Evolutionary conservation across 1,140 invertebrate genomes (phyloP).

Genomic region (Achroia grisella): DNA sequence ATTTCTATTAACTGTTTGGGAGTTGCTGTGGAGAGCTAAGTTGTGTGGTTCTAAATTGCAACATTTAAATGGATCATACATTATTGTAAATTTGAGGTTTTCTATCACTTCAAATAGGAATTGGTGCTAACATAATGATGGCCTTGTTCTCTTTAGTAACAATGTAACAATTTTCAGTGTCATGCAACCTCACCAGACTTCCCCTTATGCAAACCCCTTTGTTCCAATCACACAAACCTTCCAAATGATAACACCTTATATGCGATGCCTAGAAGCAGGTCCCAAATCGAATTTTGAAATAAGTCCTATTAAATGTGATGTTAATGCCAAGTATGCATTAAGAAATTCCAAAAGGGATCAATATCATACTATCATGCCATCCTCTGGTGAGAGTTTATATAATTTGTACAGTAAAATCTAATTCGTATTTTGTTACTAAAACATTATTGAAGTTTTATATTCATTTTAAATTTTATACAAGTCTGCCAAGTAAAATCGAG

Average conservation of each 20-base stretch:
- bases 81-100: too few relatives aligned
- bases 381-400: constrained; percentile 25
- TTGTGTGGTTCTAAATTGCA: too few relatives aligned
- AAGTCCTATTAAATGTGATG: constrained; percentile 13
- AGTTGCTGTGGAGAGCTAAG: too few relatives aligned
- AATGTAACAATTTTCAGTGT: constrained; percentile 29
- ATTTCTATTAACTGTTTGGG: too few relatives aligned
- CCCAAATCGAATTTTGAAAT: constrained; percentile 10
- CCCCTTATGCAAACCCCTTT: constrained; percentile 12
- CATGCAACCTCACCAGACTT: constrained; percentile 25
- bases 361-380: constrained; percentile 33
- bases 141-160: too few relatives aligned
- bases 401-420: background rate
- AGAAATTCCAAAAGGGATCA: constrained; percentile 31
- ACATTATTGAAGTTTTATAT: constrained; percentile 2
- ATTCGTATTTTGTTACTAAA: background rate
- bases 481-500: background rate
- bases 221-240: constrained; percentile 36
- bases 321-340: constrained; percentile 11
- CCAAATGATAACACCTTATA: constrained; percentile 29
- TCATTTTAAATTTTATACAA: background rate
- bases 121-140: too few relatives aligned
- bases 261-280: constrained; percentile 1
- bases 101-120: too few relatives aligned
- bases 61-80: too few relatives aligned